Evolutionary conservation across 1,140 invertebrate species (phyloP).

Genomic region (Drosophila neocordata): DNA sequence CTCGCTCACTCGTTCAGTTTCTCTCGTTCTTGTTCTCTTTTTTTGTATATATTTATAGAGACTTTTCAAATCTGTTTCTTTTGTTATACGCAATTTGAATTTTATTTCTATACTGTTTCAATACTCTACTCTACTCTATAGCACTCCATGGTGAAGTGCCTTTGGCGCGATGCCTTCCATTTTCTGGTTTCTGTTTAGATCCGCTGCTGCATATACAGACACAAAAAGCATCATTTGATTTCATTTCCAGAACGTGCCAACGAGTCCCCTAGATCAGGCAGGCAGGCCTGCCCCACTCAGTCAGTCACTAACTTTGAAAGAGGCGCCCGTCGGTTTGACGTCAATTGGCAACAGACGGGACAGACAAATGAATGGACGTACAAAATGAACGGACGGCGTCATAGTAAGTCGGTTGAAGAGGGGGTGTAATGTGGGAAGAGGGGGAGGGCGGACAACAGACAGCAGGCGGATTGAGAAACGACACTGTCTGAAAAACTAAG

Average conservation of each 20-base stretch:
- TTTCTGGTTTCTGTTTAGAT: conserved; percentile 1
- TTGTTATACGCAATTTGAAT: conserved; percentile 1
- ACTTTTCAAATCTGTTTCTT: conserved; percentile 3
- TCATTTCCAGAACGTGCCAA: conserved; percentile 67
- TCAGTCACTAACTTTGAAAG: conserved; percentile 18
- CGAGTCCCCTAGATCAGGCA: conserved; percentile 23
- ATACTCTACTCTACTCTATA: background rate
- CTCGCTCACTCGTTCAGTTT: background rate
- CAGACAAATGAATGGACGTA: background rate
- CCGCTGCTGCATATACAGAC: conserved; percentile 40
- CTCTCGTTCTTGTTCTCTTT: no score
- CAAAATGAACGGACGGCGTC: conserved; percentile 12
- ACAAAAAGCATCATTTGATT: conserved; percentile 62
- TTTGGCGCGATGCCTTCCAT: conserved; percentile 18
- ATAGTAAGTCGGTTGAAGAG: background rate
- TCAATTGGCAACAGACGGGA: conserved; percentile 51
- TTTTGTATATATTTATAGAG: conserved; percentile 1
- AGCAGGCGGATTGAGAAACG: background rate
- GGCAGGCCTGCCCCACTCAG: conserved; percentile 55
- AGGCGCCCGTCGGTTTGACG: conserved; percentile 59
- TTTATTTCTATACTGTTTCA: background rate
- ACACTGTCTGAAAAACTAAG: conserved; percentile 1
- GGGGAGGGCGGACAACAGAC: background rate
- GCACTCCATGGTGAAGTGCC: background rate
- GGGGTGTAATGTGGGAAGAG: background rate